Evolutionary conservation across 2,888 invertebrate genomes (phyloP).

Genomic region (Aethes cnicana): DNA sequence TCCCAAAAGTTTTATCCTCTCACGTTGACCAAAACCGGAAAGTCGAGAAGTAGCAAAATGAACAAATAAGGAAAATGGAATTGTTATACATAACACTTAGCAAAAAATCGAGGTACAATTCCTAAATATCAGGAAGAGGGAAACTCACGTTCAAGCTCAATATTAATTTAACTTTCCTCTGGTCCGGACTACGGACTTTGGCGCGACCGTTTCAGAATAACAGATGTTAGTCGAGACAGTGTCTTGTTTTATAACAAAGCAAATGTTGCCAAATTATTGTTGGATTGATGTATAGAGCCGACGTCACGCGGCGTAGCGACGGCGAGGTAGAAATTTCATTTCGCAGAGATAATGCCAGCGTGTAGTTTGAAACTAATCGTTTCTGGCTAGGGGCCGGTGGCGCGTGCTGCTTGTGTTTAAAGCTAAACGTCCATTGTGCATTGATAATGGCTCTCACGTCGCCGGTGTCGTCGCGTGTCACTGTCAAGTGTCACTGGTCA

Average conservation of each 20-base stretch:
- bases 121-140: too few species aligned
- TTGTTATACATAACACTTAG: too few species aligned
- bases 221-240: not conserved
- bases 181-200: too few species aligned
- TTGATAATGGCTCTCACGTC: constrained; percentile 43
- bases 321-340: constrained; percentile 8
- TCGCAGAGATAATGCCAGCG: constrained; percentile 36
- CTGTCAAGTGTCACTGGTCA: constrained; percentile 5
- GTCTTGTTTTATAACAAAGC: not conserved
- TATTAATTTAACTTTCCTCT: too few species aligned
- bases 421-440: constrained; percentile 51
- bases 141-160: too few species aligned
- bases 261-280: constrained; percentile 13
- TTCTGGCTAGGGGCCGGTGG: constrained; percentile 40
- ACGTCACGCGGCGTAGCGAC: constrained; percentile 14
- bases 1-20: too few species aligned
- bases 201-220: not conserved
- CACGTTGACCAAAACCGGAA: too few species aligned
- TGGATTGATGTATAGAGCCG: constrained; percentile 1
- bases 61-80: too few species aligned
- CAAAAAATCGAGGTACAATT: too few species aligned
- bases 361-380: constrained; percentile 45
- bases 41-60: too few species aligned
- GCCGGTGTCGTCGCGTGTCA: constrained; percentile 48
- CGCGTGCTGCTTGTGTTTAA: constrained; percentile 40